These are phyloP conservation scores for Drepanosiphum platanoidis DNA, from an alignment of 2,888 invertebrate genomes.

Conservation along the genomic window DNA sequence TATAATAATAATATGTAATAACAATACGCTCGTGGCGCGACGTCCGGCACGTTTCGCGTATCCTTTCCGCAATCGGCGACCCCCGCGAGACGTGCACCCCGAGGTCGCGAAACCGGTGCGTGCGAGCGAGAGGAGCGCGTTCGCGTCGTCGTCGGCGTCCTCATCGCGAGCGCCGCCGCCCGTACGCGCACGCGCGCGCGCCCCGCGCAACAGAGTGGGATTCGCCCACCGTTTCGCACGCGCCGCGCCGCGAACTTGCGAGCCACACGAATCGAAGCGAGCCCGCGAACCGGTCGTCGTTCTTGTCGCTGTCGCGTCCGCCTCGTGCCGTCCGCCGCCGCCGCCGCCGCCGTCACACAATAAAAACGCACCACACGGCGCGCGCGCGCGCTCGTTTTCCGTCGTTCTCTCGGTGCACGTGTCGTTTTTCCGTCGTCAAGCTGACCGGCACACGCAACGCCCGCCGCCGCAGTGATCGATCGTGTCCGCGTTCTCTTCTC, in stretches of 20 bases:
- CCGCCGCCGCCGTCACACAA: neutral
- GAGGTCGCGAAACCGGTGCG: neutral
- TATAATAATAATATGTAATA: too few relatives aligned
- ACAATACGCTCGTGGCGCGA: too few relatives aligned
- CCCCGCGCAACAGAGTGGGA: constrained; percentile 10
- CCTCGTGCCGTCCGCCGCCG: neutral
- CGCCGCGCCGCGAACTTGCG: constrained; percentile 31
- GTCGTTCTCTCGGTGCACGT: neutral
- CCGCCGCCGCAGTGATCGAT: constrained; percentile 5
- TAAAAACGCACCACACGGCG: too few relatives aligned
- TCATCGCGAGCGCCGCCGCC: neutral
- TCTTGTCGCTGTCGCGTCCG: neutral
- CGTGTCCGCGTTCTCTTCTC: neutral
- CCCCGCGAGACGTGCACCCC: neutral
- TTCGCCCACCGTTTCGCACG: constrained; percentile 56
- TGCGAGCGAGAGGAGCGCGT: neutral
- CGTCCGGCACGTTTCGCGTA: neutral
- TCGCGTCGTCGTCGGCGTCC: neutral
- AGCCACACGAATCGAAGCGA: constrained; percentile 40
- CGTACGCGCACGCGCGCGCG: too few relatives aligned
- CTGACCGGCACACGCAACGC: constrained; percentile 23
- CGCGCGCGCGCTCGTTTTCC: neutral
- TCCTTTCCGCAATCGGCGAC: neutral
- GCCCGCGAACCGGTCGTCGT: constrained; percentile 40
- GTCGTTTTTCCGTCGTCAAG: constrained; percentile 7